phyloP scores from a whole-genome alignment of 2,113 vertebrate species.

The Anolis sagrei region DNA sequence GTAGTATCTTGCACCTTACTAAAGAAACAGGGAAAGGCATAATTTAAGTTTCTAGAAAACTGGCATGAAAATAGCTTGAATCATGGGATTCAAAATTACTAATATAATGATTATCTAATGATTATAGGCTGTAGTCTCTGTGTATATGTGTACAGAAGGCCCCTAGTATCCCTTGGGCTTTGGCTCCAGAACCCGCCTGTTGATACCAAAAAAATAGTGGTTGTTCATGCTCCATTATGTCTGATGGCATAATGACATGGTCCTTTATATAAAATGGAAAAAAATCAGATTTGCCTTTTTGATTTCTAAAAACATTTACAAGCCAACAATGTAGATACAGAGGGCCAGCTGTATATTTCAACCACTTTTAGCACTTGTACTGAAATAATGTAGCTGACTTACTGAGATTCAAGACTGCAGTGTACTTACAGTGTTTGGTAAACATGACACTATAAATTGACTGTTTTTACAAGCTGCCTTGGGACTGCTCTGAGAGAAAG shows the following conservation, averaged over 20 bases:
- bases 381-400: not conserved
- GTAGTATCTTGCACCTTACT: not conserved
- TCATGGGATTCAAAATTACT: not conserved
- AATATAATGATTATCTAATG: not conserved
- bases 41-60: not conserved
- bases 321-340: too few relatives aligned
- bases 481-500: too few relatives aligned
- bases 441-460: not conserved
- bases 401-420: not conserved
- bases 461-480: not conserved
- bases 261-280: too few relatives aligned
- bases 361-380: not conserved
- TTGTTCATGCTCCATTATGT: too few relatives aligned
- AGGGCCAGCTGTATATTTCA: not conserved
- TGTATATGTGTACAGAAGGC: not conserved
- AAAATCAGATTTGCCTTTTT: too few relatives aligned
- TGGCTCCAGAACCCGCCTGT: too few relatives aligned
- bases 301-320: too few relatives aligned
- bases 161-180: too few relatives aligned
- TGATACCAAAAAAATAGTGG: too few relatives aligned
- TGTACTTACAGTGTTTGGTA: not conserved
- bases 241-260: too few relatives aligned
- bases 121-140: not conserved
- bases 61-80: not conserved
- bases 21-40: not conserved